Evolutionary conservation across 2,113 vertebrate genomes (phyloP).

Genomic region (Heterochromis multidens): DNA sequence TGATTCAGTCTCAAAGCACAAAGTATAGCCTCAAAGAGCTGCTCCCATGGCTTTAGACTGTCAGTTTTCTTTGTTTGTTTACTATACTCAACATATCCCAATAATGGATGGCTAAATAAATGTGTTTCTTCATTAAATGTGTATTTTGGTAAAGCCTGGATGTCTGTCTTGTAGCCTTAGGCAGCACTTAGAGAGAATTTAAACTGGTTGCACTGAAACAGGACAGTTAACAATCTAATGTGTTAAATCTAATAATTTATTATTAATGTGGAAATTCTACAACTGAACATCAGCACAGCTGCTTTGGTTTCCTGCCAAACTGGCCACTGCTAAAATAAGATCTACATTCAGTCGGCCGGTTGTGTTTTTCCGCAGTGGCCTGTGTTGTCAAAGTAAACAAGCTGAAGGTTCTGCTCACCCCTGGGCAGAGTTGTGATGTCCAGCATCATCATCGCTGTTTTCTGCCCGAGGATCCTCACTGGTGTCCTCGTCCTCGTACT

Average conservation of each 20-base stretch:
- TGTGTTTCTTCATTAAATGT: background rate
- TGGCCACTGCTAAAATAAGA: background rate
- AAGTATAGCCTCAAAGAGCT: background rate
- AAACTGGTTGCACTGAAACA: background rate
- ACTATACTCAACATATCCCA: background rate
- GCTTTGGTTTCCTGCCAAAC: background rate
- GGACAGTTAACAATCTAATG: background rate
- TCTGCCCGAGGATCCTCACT: slow-evolving; percentile 1
- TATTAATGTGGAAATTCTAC: background rate
- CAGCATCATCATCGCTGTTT: slow-evolving; percentile 43
- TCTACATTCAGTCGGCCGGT: background rate
- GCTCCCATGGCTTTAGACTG: background rate
- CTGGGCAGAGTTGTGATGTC: slow-evolving; percentile 58
- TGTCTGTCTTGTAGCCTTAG: background rate
- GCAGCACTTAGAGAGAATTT: background rate
- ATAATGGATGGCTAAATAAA: background rate
- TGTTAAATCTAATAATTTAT: background rate
- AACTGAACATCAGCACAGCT: background rate
- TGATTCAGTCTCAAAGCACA: background rate
- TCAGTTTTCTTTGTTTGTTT: background rate
- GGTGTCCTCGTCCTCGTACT: slow-evolving; percentile 83
- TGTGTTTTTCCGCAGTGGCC: background rate
- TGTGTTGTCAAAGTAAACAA: background rate
- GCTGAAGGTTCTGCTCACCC: slow-evolving; percentile 49
- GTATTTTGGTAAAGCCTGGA: background rate